Conservation (phyloP, 2,888 invertebrate genomes). For the Ferdinandea cuprea region DNA sequence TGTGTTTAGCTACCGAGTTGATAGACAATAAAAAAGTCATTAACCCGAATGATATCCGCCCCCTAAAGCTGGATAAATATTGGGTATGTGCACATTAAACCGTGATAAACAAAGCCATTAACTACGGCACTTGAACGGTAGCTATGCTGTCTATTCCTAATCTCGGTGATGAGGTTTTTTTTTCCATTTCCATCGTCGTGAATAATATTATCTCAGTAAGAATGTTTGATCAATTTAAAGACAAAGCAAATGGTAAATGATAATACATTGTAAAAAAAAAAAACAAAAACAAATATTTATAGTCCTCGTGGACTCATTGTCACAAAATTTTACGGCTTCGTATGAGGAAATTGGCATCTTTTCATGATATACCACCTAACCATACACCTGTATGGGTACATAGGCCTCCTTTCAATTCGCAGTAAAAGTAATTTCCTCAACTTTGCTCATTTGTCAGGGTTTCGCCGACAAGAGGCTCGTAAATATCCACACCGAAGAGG, state of each 20-base stretch:
- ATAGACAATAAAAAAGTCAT: slow-evolving; percentile 32
- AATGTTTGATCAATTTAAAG: background rate
- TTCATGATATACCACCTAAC: background rate
- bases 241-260: background rate
- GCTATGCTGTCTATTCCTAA: background rate
- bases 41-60: slow-evolving; percentile 3
- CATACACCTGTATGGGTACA: no score
- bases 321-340: background rate
- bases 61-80: background rate
- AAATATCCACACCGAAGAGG: slow-evolving; percentile 7
- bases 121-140: background rate
- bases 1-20: slow-evolving; percentile 9
- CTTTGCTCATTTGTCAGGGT: slow-evolving; percentile 46
- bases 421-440: slow-evolving; percentile 33
- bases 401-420: background rate
- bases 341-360: background rate
- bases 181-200: no score
- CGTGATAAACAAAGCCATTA: slow-evolving; percentile 5
- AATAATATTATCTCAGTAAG: no score
- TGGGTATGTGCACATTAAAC: background rate
- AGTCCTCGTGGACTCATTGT: no score
- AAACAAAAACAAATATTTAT: no score
- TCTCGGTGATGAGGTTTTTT: background rate
- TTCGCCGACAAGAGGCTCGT: slow-evolving; percentile 13
- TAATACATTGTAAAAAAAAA: no score